Evolutionary conservation across 2,797 vertebrate species (phyloP).

Genomic region (Coregonus sp.): DNA sequence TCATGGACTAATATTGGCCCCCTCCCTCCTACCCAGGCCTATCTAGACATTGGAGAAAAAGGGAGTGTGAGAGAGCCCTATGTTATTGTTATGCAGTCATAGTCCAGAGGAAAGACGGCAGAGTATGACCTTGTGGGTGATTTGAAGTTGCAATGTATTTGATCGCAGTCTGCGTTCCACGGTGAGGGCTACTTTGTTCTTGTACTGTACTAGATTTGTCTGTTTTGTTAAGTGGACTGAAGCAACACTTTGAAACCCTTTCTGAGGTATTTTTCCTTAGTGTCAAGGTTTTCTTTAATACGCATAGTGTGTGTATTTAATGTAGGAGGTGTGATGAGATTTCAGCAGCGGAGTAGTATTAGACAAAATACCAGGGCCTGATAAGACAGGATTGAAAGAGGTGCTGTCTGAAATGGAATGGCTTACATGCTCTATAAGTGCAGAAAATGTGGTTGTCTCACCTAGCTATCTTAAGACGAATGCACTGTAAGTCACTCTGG

Average conservation of each 20-base stretch:
- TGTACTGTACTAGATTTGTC: background rate
- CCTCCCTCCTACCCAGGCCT: conserved; percentile 5
- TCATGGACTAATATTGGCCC: background rate
- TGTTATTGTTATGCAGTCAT: conserved; percentile 31
- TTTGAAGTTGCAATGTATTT: conserved; percentile 33
- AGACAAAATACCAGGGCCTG: background rate
- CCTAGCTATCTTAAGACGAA: background rate
- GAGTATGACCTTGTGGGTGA: conserved; percentile 47
- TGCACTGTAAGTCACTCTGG: background rate
- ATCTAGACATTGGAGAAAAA: conserved; percentile 13
- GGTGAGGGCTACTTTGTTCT: background rate
- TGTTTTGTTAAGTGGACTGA: background rate
- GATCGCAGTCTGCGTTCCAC: background rate
- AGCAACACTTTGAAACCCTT: background rate
- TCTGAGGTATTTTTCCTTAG: background rate
- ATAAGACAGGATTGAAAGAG: background rate
- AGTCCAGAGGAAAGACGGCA: conserved; percentile 34
- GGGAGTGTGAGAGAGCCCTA: background rate
- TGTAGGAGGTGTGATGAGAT: background rate
- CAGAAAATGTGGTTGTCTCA: background rate
- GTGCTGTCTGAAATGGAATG: background rate
- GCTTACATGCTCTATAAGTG: background rate
- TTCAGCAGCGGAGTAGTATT: background rate
- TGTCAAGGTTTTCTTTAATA: background rate
- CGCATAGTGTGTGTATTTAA: background rate